Conservation (phyloP, 2,888 invertebrate species). For the Caenorhabditis sulstoni region DNA sequence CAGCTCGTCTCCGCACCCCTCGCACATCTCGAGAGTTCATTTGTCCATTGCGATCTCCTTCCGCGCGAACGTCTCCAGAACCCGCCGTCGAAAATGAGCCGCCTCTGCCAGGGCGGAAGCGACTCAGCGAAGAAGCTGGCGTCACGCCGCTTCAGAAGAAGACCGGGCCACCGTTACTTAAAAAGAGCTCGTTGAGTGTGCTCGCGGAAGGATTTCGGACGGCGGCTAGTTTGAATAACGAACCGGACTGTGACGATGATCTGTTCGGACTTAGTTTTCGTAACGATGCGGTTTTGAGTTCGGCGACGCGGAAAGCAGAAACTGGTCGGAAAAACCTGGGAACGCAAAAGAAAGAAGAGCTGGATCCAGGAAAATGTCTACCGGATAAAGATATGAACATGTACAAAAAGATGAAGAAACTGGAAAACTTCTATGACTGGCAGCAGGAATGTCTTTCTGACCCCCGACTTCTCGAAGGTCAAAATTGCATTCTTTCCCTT, state of each 20-base stretch:
- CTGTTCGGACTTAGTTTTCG: conserved; percentile 40
- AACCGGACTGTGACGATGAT: conserved; percentile 27
- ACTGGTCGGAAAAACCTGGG: not conserved
- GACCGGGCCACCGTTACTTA: conserved; percentile 40
- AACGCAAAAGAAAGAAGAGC: not conserved
- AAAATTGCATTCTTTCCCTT: conserved; percentile 92
- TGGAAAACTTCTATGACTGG: conserved; percentile 85
- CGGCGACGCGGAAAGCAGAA: not conserved
- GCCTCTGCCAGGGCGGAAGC: conserved; percentile 22
- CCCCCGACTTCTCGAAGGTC: conserved; percentile 86
- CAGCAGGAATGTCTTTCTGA: conserved; percentile 92
- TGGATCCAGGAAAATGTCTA: conserved; percentile 51
- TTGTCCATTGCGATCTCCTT: conserved; percentile 20
- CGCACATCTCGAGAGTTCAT: conserved; percentile 38
- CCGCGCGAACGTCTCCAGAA: conserved; percentile 1
- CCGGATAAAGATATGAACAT: conserved; percentile 56
- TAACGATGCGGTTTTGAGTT: not conserved
- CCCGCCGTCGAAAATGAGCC: conserved; percentile 15
- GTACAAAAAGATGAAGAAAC: conserved; percentile 67
- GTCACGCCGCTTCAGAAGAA: conserved; percentile 46
- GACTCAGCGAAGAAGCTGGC: conserved; percentile 22
- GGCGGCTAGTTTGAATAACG: conserved; percentile 42
- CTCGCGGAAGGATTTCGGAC: conserved; percentile 52
- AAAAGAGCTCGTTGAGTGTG: conserved; percentile 42
- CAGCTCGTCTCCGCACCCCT: conserved; percentile 41